Conservation (phyloP, 2,797 vertebrate species). For the Tamandua tetradactyla region DNA sequence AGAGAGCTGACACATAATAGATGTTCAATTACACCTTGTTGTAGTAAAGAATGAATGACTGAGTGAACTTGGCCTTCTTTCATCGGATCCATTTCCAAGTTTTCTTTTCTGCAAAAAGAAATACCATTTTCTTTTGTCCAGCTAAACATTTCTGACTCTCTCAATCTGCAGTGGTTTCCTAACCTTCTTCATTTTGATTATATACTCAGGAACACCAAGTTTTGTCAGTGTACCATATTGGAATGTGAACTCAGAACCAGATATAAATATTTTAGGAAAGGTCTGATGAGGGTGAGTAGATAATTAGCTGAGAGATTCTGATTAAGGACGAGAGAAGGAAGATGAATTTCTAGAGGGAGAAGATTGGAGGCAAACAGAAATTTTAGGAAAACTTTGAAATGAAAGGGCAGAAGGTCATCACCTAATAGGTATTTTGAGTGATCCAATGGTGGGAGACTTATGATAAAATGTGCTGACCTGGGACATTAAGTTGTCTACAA, state of each 20-base stretch:
- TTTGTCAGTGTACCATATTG: background rate
- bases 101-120: background rate
- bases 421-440: background rate
- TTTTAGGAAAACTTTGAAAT: background rate
- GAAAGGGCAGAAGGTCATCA: background rate
- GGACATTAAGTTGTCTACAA: background rate
- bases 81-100: background rate
- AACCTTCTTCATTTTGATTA: background rate
- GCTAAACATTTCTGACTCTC: background rate
- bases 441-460: accelerated
- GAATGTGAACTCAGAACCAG: background rate
- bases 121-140: background rate
- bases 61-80: background rate
- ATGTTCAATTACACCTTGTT: background rate
- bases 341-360: background rate
- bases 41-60: background rate
- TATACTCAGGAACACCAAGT: background rate
- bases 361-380: background rate
- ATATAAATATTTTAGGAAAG: background rate
- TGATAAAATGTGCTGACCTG: background rate
- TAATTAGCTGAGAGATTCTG: background rate
- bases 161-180: background rate
- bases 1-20: background rate
- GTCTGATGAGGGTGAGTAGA: background rate
- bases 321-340: background rate